Evolutionary conservation across 2,888 invertebrate species (phyloP), one percentile per base, ranked within the genome.

Genomic region (Pollenia griseotomentosa): DNA sequence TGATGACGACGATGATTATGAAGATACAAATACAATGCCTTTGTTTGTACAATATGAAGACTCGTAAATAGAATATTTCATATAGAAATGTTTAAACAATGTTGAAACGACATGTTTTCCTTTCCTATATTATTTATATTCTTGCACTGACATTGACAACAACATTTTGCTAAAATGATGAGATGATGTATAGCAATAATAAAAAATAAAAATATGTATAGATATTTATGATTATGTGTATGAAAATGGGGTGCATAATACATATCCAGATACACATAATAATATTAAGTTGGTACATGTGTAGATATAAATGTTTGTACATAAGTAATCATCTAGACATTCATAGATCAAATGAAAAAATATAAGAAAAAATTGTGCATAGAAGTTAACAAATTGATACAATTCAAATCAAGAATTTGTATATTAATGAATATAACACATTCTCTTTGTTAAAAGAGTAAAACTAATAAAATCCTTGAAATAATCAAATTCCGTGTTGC

Each of bases 81-180:
- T 77, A 65, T 71, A 12, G 66, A 77, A 77, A 53, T 71, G 51
- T 73, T 73, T 55, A 33, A 81, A 79, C 63, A 83, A 74, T 57
- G 55, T 75, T 83, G 57, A 79, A 70, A 61, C 14, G 68, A 79
- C 74, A 86, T 83, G 73, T 74, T 86, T 71, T 73, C 63, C 51
- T 40, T 48, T 14, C 11, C 40, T 23, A 19, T 48, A 33, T 71
- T 73, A 16, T 70, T 70, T 63, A 48, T 51, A 57, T n/a, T 53
- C 40, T 68, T 81, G 68, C 11, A 71, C 40, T 85, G 71, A 66
- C 81, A 85, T 77, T 82, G 85, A 59, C 65, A 77, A 59, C 65
- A 77, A 81, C 51, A 73, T 77, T 83, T 65, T 71, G 70, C 59
- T 53, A 59, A 42, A 83, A 12, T 59, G 55, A 65, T 74, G 40